Base-by-base conservation (phyloP, 1,140 invertebrate genomes). In the Aphelinus certus region DNA sequence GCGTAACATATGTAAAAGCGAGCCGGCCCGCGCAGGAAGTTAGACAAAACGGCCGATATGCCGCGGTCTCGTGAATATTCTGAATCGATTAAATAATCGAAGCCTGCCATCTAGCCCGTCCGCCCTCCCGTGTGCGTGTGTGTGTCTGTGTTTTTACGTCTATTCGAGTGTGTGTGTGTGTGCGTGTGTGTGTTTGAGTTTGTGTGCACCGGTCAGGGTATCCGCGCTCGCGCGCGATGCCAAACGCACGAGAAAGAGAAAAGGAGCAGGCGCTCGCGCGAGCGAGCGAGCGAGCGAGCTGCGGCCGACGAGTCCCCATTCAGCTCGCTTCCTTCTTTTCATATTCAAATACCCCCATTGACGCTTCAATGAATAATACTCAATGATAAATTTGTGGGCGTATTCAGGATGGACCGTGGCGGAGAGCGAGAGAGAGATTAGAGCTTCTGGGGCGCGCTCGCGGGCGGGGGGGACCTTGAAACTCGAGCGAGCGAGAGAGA, bases 351-450 rank as follows among this genome's bases (percentile, higher is more conserved):
- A 80, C 78, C 83, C 26, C 83, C 85, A 87, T 88, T 88, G 86
- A 86, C 85, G 85, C 85, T 86, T 83, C 85, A 86, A 88, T 87
- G 87, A 87, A 88, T 86, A 87, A 88, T 87, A 86, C 84, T 87
- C 85, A 83, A 87, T 87, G 85, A 88, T 88, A 87, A 87, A 87
- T 87, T 87, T 86, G 84, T 87, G 81, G 87, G 85, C 84, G 86
- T 87, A 86, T 87, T 85, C 73, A 70, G 66, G 73, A 68, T 75
- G 67, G 73, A 70, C 46, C 43, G 47, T 5, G 73, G 3, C n/a
- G 3, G 56, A 57, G 60, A 6, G 62, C 3, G 46, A 48, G 10
- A 43, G 26, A 42, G 64, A 73, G 73, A 75, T 75, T 75, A 75
- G 68, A 60, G 61, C 2, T 26, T 26, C 42, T 60, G 42, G 26